Conservation (phyloP, 1,140 invertebrate genomes). For the Nasonia vitripennis region DNA sequence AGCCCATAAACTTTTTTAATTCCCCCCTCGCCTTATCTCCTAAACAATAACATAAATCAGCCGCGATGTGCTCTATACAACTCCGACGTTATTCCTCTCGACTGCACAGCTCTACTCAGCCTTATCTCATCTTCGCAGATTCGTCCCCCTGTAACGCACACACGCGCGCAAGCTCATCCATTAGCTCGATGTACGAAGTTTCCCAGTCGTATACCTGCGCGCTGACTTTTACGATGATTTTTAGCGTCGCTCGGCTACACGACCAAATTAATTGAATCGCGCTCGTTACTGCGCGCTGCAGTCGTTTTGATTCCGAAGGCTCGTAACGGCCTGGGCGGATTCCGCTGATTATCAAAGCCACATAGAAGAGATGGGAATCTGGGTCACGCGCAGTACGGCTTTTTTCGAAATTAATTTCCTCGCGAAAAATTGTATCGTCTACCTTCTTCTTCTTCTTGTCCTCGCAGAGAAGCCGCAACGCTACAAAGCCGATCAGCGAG, state of each 20-base stretch:
- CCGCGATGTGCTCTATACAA: background rate
- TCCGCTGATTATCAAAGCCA: background rate
- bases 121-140: conserved; percentile 3
- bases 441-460: background rate
- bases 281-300: background rate
- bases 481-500: background rate
- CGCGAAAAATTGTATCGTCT: background rate
- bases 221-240: conserved; percentile 2
- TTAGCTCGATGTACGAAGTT: background rate
- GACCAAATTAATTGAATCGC: background rate
- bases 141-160: background rate
- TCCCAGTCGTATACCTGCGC: background rate
- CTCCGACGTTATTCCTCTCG: background rate
- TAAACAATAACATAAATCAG: conserved; percentile 4
- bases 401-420: background rate
- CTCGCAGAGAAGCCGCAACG: background rate
- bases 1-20: background rate
- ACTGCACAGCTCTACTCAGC: background rate
- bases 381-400: too few species aligned
- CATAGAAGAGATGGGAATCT: too few species aligned
- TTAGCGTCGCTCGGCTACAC: background rate
- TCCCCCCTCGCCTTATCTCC: background rate
- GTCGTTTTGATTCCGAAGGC: background rate
- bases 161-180: background rate
- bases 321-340: background rate